Evolutionary conservation across 2,888 invertebrate species (phyloP).

Genomic region (Agonopterix subpropinquella): DNA sequence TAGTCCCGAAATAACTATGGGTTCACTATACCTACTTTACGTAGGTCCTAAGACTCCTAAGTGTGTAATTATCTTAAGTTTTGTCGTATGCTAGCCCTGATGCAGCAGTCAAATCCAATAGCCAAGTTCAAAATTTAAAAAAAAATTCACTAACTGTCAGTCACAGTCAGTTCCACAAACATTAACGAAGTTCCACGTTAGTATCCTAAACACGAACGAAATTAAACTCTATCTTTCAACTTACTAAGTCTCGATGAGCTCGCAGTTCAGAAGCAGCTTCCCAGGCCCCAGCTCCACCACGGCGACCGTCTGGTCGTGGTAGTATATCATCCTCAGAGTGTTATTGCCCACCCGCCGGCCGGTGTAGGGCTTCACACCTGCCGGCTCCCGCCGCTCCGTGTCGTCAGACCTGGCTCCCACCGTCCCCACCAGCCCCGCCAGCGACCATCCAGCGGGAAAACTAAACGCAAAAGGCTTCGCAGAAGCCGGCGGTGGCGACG

Average conservation of each 20-base stretch:
- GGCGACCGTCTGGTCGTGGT: constrained; percentile 88
- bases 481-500: constrained; percentile 60
- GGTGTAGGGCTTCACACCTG: constrained; percentile 76
- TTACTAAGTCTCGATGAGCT: constrained; percentile 92
- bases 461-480: constrained; percentile 67
- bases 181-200: too few relatives aligned
- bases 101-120: too few relatives aligned
- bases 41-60: too few relatives aligned
- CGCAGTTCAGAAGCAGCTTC: constrained; percentile 84
- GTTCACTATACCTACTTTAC: too few relatives aligned
- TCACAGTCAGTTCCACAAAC: too few relatives aligned
- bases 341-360: constrained; percentile 79
- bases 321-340: constrained; percentile 84
- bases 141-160: too few relatives aligned
- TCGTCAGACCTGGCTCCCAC: constrained; percentile 53
- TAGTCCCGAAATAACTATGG: too few relatives aligned
- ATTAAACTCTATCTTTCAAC: constrained; percentile 43
- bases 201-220: too few relatives aligned
- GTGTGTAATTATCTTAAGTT: too few relatives aligned
- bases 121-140: too few relatives aligned
- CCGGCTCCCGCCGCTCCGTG: constrained; percentile 45
- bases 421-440: constrained; percentile 59
- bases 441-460: constrained; percentile 66
- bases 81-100: too few relatives aligned
- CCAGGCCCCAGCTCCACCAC: constrained; percentile 85